phyloP scores from a whole-genome alignment of 2,113 vertebrate species.

The Odontesthes bonariensis region DNA sequence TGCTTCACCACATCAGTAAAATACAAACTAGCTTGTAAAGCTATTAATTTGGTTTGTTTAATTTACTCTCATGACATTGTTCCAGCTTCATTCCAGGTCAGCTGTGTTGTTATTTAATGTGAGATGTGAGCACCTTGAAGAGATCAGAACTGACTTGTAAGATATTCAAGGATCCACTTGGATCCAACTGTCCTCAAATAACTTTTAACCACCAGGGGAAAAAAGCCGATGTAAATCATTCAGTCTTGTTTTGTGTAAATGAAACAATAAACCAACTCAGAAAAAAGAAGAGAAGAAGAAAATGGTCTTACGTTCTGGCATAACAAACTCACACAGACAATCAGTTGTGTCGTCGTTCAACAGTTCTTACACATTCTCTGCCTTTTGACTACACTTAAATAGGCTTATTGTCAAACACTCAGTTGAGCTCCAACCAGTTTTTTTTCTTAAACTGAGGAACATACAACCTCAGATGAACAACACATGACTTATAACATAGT shows the following conservation, averaged over 20 bases:
- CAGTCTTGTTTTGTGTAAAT: not conserved
- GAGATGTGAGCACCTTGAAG: not conserved
- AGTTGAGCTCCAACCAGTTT: too few relatives aligned
- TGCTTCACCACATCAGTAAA: not conserved
- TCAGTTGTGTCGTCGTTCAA: slow-evolving; percentile 3
- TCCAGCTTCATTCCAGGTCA: not conserved
- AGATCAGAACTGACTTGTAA: not conserved
- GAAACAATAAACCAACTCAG: not conserved
- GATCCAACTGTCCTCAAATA: not conserved
- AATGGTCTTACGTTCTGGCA: not conserved
- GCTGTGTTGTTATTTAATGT: not conserved
- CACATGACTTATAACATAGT: too few relatives aligned
- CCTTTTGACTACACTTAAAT: too few relatives aligned
- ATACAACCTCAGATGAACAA: too few relatives aligned
- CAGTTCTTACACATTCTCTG: not conserved
- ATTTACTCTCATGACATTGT: not conserved
- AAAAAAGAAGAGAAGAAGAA: not conserved
- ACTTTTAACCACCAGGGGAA: not conserved
- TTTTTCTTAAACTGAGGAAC: too few relatives aligned
- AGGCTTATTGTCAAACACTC: too few relatives aligned
- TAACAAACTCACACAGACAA: not conserved
- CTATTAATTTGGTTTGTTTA: not conserved
- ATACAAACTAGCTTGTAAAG: not conserved
- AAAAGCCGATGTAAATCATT: not conserved
- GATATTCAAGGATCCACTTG: not conserved